Conservation (phyloP, 2,888 invertebrate species). For the Clunio marinus region DNA sequence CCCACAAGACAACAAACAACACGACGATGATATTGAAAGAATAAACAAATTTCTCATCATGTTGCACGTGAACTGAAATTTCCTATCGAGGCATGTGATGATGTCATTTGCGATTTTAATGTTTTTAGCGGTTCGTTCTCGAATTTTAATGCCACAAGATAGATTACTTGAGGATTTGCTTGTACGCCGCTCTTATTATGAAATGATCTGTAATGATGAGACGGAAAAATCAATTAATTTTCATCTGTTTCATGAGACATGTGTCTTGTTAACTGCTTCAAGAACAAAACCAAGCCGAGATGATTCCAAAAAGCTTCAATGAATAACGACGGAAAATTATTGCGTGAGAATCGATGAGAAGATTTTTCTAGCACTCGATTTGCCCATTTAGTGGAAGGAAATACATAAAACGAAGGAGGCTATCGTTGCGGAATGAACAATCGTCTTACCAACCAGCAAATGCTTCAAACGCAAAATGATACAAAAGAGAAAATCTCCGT, state of each 20-base stretch:
- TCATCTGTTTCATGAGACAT: neutral
- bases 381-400: neutral
- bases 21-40: neutral
- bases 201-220: neutral
- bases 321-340: too few relatives aligned
- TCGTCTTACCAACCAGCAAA: neutral
- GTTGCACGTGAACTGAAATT: neutral
- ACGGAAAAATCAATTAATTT: constrained; percentile 6
- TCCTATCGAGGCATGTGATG: neutral
- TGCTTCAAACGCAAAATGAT: constrained; percentile 1
- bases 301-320: too few relatives aligned
- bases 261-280: neutral
- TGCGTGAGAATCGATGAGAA: neutral
- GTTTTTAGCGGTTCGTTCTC: too few relatives aligned
- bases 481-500: constrained; percentile 5
- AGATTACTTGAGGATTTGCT: neutral
- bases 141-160: neutral
- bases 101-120: too few relatives aligned
- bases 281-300: neutral
- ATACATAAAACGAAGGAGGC: neutral
- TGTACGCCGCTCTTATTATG: neutral
- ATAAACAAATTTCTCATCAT: neutral
- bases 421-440: too few relatives aligned
- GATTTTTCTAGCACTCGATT: neutral
- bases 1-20: too few relatives aligned